Evolutionary conservation across 2,797 vertebrate species (phyloP).

Genomic region (Petrocephalus schoutedeni): DNA sequence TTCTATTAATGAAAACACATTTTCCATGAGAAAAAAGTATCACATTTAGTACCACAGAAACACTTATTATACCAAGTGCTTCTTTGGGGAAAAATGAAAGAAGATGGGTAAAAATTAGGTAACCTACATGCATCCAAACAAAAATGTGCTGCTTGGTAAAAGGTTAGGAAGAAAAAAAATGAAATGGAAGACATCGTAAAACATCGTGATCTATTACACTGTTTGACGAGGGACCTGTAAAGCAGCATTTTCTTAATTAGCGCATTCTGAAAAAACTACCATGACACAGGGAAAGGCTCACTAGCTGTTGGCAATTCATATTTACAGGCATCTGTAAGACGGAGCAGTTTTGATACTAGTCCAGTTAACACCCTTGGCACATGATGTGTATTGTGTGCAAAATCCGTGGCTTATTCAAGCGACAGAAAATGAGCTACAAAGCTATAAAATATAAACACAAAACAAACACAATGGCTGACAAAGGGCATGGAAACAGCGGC

Average conservation of each 20-base stretch:
- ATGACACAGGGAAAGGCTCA: background rate
- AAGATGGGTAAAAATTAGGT: background rate
- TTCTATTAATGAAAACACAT: conserved; percentile 10
- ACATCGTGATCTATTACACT: background rate
- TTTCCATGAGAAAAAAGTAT: background rate
- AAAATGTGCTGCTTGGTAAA: background rate
- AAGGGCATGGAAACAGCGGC: background rate
- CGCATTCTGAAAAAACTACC: background rate
- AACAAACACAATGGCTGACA: background rate
- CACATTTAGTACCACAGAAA: background rate
- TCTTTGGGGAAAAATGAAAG: background rate
- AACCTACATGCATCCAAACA: background rate
- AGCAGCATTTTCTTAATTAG: background rate
- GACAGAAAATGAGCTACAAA: background rate
- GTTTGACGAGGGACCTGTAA: background rate
- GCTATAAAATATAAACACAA: background rate
- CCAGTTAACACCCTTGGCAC: background rate
- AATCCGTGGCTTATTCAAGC: background rate
- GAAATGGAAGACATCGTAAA: background rate
- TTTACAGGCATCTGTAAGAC: background rate
- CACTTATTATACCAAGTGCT: background rate
- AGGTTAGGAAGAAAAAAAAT: background rate
- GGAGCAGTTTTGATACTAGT: background rate
- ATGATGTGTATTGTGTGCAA: background rate
- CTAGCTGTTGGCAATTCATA: background rate